Base-by-base conservation (phyloP, 2,797 vertebrate genomes). In the Alauda arvensis region DNA sequence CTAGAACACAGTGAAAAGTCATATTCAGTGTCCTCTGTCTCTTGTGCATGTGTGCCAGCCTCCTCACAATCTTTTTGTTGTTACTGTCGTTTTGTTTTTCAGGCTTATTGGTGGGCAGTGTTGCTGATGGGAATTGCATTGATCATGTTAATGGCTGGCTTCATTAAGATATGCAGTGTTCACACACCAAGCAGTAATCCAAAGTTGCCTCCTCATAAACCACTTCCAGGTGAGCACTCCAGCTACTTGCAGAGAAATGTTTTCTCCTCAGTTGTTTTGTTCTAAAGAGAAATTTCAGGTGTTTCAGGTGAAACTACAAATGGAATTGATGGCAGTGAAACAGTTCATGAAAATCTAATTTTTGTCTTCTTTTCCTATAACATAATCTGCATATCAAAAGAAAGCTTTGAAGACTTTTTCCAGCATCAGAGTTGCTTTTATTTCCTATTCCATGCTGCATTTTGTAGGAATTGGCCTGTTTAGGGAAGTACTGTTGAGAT, bases 181-280 rank as follows among this genome's bases (percentile, higher is more conserved):
- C 99, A 99, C 95, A 99, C 99, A n/a, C 99, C 99, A 56, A 99
- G 98, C 97, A 99, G 98, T 97, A 99, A 99, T 95, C 99, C 99
- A 91, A 99, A 98, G 96, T 97, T 99, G 94, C 98, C 99, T 70
- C 98, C 98, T 89, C 98, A 98, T 75, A 99, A 98, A 97, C 98
- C 98, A 77, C 98, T 99, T 94, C 98, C 98, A 97, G 99, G 99
- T 99, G 94, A 97, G 98, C 67, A 71, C 8, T 49, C 15, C 9
- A 37, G 14, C 28, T 48, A 69, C 37, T 56, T 21, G 8, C 6
- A 75, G 19, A 68, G 34, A 71, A 79, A 40, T 17, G 9, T n/a
- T 89, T 87, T 74, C 40, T 88, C 21, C 18, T 52, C 45, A 39
- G 4, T 15, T 75, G 0, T 71, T 77, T 55, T 26, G 12, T 53